Conservation (phyloP, 2,888 invertebrate genomes). For the Cantharis rufa region DNA sequence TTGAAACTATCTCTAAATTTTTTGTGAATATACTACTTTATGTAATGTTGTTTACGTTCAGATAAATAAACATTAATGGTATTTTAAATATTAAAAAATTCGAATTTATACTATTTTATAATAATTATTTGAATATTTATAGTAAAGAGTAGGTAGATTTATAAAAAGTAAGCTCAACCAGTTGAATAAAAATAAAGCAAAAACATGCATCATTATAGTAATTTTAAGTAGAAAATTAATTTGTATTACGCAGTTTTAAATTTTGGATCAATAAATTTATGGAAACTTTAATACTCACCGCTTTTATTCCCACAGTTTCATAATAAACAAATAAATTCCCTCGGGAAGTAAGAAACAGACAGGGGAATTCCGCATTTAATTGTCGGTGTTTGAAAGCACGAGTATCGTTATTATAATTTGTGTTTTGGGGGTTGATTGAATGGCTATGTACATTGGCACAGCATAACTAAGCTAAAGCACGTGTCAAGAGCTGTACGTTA, state of each 20-base stretch:
- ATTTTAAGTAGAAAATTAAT: not conserved
- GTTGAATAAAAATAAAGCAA: not conserved
- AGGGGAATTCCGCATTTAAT: slow-evolving; percentile 33
- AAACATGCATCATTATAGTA: not conserved
- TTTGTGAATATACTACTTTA: not conserved
- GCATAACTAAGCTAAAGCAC: slow-evolving; percentile 41
- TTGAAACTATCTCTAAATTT: not conserved
- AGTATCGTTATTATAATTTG: slow-evolving; percentile 45
- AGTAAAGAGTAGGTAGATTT: no score
- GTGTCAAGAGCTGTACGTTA: slow-evolving; percentile 32
- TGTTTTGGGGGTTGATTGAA: slow-evolving; percentile 39
- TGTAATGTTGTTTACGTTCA: not conserved
- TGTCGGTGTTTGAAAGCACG: slow-evolving; percentile 24
- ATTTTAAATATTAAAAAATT: not conserved
- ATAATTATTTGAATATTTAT: no score
- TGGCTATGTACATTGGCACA: slow-evolving; percentile 36
- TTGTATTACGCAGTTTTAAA: not conserved
- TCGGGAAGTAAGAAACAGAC: slow-evolving; percentile 19
- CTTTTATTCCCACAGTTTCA: slow-evolving; percentile 11
- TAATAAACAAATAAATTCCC: slow-evolving; percentile 13
- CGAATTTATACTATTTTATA: no score
- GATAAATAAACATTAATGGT: not conserved
- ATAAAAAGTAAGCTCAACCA: no score
- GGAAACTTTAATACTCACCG: not conserved
- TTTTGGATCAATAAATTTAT: not conserved